phyloP scores from a whole-genome alignment of 2,113 vertebrate species.

The Otus sunia region DNA sequence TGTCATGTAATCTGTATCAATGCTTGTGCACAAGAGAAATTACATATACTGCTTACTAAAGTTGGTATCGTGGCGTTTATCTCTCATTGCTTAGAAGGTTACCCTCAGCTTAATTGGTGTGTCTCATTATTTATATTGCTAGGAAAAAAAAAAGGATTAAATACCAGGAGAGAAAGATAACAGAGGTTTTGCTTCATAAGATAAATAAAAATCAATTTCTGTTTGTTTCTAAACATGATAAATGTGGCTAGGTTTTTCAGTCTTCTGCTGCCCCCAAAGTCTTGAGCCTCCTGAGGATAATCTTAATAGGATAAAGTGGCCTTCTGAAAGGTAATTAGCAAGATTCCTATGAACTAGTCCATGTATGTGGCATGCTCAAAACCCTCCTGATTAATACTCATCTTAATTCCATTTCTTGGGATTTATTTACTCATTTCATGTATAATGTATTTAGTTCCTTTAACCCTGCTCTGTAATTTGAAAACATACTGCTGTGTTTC shows the following conservation, averaged over 20 bases:
- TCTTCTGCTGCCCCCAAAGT: neutral
- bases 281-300: constrained; percentile 51
- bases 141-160: constrained; percentile 10
- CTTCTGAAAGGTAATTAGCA: constrained; percentile 74
- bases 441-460: constrained; percentile 23
- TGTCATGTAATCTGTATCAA: constrained; percentile 19
- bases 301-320: constrained; percentile 68
- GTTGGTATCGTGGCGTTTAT: neutral
- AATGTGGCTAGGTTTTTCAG: constrained; percentile 31
- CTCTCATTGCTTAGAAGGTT: constrained; percentile 27
- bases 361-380: constrained; percentile 25
- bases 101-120: constrained; percentile 48
- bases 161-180: constrained; percentile 30
- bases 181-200: constrained; percentile 39
- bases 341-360: constrained; percentile 39
- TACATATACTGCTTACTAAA: neutral
- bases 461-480: neutral
- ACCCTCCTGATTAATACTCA: constrained; percentile 61
- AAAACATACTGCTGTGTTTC: neutral
- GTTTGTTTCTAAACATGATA: constrained; percentile 65
- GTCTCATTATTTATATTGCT: constrained; percentile 27
- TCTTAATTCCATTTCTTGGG: constrained; percentile 64
- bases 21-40: neutral
- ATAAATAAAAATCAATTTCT: constrained; percentile 70
- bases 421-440: constrained; percentile 67